Evolutionary conservation across 64 coral and sea anemone genomes (phyloP).

Genomic region (Stichodactyla mertensii): DNA sequence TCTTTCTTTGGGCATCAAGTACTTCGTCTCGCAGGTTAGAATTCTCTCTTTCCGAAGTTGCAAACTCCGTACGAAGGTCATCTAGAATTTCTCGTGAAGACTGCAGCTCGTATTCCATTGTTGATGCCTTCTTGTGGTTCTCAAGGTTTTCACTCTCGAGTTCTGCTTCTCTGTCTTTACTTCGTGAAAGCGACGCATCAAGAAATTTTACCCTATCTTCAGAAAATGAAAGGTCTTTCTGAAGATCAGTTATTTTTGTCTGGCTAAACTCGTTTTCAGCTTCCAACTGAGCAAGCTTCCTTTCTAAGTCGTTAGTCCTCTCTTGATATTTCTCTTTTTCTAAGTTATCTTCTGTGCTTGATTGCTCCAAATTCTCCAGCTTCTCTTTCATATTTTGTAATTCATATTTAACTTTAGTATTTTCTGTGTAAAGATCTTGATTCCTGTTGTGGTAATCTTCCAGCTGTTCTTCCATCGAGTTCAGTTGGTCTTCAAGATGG

Average conservation of each 20-base stretch:
- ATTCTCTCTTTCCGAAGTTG: conserved; percentile 48
- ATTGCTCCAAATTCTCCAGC: conserved; percentile 23
- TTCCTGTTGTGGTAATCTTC: background rate
- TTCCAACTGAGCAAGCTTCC: conserved; percentile 35
- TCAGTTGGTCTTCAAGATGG: conserved; percentile 44
- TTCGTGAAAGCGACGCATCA: conserved; percentile 51
- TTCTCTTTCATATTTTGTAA: conserved; percentile 4
- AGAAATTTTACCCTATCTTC: conserved; percentile 54
- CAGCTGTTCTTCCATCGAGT: background rate
- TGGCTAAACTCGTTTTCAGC: conserved; percentile 56
- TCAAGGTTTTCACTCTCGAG: conserved; percentile 61
- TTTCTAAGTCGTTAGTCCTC: conserved; percentile 28
- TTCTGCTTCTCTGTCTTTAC: conserved; percentile 50
- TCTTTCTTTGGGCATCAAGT: conserved; percentile 51
- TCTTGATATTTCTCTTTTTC: conserved; percentile 40
- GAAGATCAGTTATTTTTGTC: conserved; percentile 40
- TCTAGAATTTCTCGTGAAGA: conserved; percentile 36
- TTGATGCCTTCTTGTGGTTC: conserved; percentile 61
- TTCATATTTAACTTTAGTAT: conserved; percentile 18
- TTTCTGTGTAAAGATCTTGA: conserved; percentile 21
- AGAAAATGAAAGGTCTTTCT: conserved; percentile 39
- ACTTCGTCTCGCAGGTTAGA: conserved; percentile 47
- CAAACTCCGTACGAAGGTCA: conserved; percentile 26
- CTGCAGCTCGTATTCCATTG: conserved; percentile 57
- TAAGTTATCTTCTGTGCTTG: conserved; percentile 7